Base-by-base conservation (phyloP, 2,888 invertebrate genomes). In the Neelides folsomi region DNA sequence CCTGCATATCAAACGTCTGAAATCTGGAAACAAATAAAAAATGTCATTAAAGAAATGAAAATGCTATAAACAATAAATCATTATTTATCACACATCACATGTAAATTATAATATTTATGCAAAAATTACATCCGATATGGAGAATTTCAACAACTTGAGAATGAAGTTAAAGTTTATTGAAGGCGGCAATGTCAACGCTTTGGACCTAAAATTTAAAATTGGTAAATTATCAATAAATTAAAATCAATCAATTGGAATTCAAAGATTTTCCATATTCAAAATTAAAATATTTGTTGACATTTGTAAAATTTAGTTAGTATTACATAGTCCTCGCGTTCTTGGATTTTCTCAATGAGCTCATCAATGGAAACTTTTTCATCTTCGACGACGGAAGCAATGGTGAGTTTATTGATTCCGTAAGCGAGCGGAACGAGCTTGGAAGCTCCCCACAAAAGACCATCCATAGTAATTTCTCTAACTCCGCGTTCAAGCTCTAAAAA, bases 311-410 rank as follows among this genome's bases (percentile, higher is more conserved):
- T 35, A 52, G 13, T 19, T 27, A 9, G 13, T 42, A 52, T 54
- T 54, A 83, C 87, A 70, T 75, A 82, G 66, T 92, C 89, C 72
- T 90, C 87, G 66, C 80, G 73, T 65, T 79, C 82, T 67, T 86
- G 82, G 63, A 95, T 83, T 70, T 82, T 78, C 71, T 95, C 94
- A 65, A 81, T 83, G 35, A 93, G 75, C 79, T 81, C 82, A 70
- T 89, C 89, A 46, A 88, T 76, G 37, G 88, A 88, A 16, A 94
- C 86, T 72, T 92, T 90, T n/a, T 92, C 93, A 71, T 94, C 94
- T 75, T 92, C 93, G 37, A 95, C 86, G 42, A 93, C 92, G 71
- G 85, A 86, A 35, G 82, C 82, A 65, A 95, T 92, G 71, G 88
- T 87, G 51, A 95, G 75, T 70, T 95, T 94, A 65, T 84, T 79